These are phyloP conservation scores for Nixonia krombeini DNA, from an alignment of 1,140 invertebrate genomes.

Conservation along the genomic window DNA sequence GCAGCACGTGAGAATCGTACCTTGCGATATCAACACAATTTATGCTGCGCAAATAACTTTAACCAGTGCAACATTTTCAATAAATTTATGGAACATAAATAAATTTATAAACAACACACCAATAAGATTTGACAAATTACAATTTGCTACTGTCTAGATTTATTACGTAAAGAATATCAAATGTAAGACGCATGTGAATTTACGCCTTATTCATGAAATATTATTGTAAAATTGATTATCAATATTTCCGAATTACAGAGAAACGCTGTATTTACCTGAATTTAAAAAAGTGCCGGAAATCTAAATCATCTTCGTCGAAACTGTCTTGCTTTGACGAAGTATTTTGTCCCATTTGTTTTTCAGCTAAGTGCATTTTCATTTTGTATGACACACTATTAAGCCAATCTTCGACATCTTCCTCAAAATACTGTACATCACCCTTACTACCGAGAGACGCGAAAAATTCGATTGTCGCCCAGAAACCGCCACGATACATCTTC, in stretches of 20 bases:
- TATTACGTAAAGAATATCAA: no score
- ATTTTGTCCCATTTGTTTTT: constrained; percentile 15
- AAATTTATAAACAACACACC: no score
- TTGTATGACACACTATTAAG: constrained; percentile 47
- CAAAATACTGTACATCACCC: constrained; percentile 28
- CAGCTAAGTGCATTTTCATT: constrained; percentile 24
- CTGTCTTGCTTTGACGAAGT: neutral
- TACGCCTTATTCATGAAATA: no score
- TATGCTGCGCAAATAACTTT: no score
- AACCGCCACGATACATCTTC: constrained; percentile 27
- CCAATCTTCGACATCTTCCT: constrained; percentile 54
- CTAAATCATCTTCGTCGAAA: constrained; percentile 12
- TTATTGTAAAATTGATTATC: no score
- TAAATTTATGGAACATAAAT: no score
- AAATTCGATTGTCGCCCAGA: constrained; percentile 53
- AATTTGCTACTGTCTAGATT: no score
- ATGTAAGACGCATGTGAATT: no score
- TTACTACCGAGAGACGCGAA: constrained; percentile 36
- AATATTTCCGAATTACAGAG: no score
- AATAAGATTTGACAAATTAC: no score
- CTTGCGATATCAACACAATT: constrained; percentile 14
- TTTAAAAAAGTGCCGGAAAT: constrained; percentile 16
- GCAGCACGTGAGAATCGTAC: no score
- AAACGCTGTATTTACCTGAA: constrained; percentile 23
- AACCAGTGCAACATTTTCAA: no score